Evolutionary conservation across 92 coral and sea anemone species (phyloP).

Genomic region (Nematostella vectensis): DNA sequence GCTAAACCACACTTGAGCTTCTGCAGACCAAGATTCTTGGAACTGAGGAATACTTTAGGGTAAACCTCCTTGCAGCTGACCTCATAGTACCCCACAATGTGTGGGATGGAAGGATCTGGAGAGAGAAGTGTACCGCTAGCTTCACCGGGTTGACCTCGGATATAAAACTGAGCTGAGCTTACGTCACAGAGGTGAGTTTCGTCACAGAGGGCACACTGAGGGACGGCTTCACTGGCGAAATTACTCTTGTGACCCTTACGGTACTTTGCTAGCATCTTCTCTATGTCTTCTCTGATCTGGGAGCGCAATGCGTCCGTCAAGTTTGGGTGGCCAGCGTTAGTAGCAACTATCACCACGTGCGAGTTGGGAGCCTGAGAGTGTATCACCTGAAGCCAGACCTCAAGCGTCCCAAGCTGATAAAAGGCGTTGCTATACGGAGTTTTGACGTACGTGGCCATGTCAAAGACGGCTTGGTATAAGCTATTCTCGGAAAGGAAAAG

Average conservation of each 20-base stretch:
- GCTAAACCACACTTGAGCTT: conserved; percentile 66
- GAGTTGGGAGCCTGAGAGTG: conserved; percentile 75
- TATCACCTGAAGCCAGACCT: conserved; percentile 75
- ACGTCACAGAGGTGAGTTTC: conserved; percentile 57
- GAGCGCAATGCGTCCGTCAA: conserved; percentile 55
- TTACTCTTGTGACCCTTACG: conserved; percentile 62
- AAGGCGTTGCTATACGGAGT: conserved; percentile 37
- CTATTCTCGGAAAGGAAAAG: conserved; percentile 76
- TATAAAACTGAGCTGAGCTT: conserved; percentile 50
- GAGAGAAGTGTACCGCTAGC: conserved; percentile 15
- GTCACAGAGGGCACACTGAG: conserved; percentile 69
- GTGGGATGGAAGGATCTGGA: conserved; percentile 74
- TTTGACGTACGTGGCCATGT: conserved; percentile 67
- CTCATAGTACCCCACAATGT: conserved; percentile 75
- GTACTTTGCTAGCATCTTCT: conserved; percentile 52
- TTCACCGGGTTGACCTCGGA: conserved; percentile 18
- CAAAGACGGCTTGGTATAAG: conserved; percentile 69
- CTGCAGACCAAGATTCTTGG: conserved; percentile 70
- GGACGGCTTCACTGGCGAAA: conserved; percentile 71
- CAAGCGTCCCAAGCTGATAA: conserved; percentile 60
- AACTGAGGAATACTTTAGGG: conserved; percentile 52
- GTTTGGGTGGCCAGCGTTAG: conserved; percentile 70
- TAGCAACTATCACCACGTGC: conserved; percentile 61
- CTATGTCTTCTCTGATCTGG: conserved; percentile 72
- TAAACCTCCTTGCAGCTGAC: conserved; percentile 69